Conservation (phyloP, 2,888 invertebrate genomes). For the Geophilus truncorum region DNA sequence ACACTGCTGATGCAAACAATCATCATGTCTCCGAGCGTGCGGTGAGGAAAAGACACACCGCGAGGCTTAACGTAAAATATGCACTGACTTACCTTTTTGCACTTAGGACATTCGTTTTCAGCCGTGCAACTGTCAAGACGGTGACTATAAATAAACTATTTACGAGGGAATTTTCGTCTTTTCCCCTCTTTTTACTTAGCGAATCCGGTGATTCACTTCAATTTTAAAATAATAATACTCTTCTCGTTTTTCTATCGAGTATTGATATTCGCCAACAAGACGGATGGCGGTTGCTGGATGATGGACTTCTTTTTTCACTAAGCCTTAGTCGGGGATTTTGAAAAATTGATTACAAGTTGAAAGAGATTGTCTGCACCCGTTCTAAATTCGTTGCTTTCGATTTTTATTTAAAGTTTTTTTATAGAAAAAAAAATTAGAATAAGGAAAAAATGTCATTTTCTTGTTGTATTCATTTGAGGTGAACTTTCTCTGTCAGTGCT, state of each 20-base stretch:
- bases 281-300: no score
- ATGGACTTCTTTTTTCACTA: no score
- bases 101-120: not conserved
- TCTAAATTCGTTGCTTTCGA: no score
- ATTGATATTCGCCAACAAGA: not conserved
- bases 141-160: not conserved
- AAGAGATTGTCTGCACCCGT: no score
- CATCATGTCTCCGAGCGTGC: slow-evolving; percentile 5
- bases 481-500: not conserved
- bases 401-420: no score
- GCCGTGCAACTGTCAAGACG: not conserved
- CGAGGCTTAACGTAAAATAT: slow-evolving; percentile 17
- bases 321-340: no score
- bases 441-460: no score
- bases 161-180: not conserved
- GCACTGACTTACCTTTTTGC: not conserved
- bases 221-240: not conserved
- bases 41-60: slow-evolving; percentile 7
- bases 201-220: slow-evolving; percentile 12
- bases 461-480: not conserved
- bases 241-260: not conserved
- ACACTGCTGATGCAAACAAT: slow-evolving; percentile 27
- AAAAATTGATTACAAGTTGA: no score
- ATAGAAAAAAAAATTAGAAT: no score
- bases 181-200: not conserved